phyloP scores from a whole-genome alignment of 2,888 invertebrate genomes.

The Agriopis marginaria region DNA sequence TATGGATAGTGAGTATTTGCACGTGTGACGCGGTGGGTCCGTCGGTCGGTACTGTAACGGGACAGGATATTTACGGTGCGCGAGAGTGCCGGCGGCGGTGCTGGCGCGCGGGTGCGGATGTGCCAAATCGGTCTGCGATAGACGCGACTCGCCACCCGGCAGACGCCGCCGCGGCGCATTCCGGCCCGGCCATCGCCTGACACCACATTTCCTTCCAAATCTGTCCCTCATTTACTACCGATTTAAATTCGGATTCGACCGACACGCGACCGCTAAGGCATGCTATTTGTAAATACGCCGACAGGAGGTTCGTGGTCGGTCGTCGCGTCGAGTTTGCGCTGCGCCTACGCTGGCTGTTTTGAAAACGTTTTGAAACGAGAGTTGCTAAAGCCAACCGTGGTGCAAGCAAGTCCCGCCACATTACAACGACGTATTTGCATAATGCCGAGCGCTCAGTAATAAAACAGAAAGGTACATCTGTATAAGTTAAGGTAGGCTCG shows the following conservation, averaged over 20 bases:
- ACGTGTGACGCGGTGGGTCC: conserved; percentile 47
- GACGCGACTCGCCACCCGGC: conserved; percentile 76
- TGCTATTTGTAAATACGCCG: conserved; percentile 60
- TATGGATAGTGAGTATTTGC: conserved; percentile 57
- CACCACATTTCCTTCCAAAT: conserved; percentile 66
- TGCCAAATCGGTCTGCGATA: conserved; percentile 83
- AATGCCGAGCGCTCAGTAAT: conserved; percentile 77
- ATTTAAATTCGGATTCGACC: conserved; percentile 56
- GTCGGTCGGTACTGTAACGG: conserved; percentile 55
- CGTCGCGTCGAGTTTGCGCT: conserved; percentile 48
- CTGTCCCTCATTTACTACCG: conserved; percentile 56
- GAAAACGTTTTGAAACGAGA: conserved; percentile 82
- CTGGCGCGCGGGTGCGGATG: conserved; percentile 80
- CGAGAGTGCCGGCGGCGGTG: conserved; percentile 48
- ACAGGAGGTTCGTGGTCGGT: conserved; percentile 43
- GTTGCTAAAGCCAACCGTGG: conserved; percentile 79
- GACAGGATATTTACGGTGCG: conserved; percentile 76
- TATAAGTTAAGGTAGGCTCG: conserved; percentile 67
- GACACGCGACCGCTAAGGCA: conserved; percentile 57
- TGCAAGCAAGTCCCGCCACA: conserved; percentile 81
- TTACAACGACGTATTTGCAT: conserved; percentile 82
- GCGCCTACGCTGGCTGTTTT: conserved; percentile 76
- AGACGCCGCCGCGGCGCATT: conserved; percentile 80
- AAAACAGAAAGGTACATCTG: conserved; percentile 65
- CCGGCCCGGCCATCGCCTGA: conserved; percentile 78